Evolutionary conservation across 2,888 invertebrate species (phyloP).

Genomic region (Limnephilus auricula): DNA sequence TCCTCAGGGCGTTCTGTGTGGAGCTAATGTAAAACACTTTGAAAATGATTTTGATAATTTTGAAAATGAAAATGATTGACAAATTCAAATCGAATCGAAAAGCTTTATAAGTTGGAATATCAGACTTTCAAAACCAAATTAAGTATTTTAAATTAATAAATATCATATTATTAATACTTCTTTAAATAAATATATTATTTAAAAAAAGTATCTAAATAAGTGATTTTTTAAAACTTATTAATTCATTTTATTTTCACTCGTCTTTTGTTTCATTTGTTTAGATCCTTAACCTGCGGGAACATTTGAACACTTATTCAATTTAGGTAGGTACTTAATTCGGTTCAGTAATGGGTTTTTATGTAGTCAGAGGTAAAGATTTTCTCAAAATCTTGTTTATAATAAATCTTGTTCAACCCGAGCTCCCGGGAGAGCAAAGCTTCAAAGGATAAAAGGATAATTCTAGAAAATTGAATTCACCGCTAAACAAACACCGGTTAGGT

Average conservation of each 20-base stretch:
- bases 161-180: too few species aligned
- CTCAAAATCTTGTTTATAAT: constrained; percentile 36
- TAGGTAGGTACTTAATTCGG: not conserved
- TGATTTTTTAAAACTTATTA: too few species aligned
- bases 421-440: not conserved
- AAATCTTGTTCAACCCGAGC: constrained; percentile 27
- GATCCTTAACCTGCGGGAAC: not conserved
- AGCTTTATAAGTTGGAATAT: too few species aligned
- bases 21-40: too few species aligned
- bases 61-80: too few species aligned
- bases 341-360: not conserved
- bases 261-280: not conserved
- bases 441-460: constrained; percentile 42
- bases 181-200: too few species aligned
- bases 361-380: not conserved
- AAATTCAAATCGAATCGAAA: too few species aligned
- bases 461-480: constrained; percentile 41
- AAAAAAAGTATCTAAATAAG: too few species aligned
- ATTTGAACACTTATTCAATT: not conserved
- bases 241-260: not conserved
- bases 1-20: too few species aligned
- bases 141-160: too few species aligned
- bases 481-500: constrained; percentile 12
- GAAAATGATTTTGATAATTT: too few species aligned
- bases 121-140: too few species aligned